Conservation (phyloP, 30 jellyfish, hydroid and myxozoan species). For the Pelagia noctiluca region DNA sequence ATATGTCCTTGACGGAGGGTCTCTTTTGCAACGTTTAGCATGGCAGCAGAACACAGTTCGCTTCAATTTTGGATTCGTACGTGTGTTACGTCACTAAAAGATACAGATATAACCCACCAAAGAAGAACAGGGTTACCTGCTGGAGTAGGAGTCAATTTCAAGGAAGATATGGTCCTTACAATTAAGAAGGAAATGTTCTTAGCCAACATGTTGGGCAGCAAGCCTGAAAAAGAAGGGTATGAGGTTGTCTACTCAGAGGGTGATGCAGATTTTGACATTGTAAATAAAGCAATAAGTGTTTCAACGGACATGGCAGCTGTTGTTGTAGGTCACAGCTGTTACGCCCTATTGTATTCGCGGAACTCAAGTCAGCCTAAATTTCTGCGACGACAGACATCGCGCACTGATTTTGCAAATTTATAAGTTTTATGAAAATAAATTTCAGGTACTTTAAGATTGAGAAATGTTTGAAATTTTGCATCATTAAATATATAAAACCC, state of each 20-base stretch:
- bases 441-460: no score
- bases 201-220: slow-evolving; percentile 51
- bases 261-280: slow-evolving; percentile 72
- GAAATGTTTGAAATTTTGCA: no score
- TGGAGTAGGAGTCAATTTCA: slow-evolving; percentile 21
- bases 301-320: slow-evolving; percentile 50
- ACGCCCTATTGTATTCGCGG: no score
- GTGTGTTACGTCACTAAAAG: slow-evolving; percentile 40
- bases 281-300: slow-evolving; percentile 48
- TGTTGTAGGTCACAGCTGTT: no score
- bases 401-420: no score
- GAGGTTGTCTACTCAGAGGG: slow-evolving; percentile 36
- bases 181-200: slow-evolving; percentile 26
- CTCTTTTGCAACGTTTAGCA: slow-evolving; percentile 45
- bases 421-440: no score
- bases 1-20: slow-evolving; percentile 22
- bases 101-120: slow-evolving; percentile 45
- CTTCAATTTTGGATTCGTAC: slow-evolving; percentile 50
- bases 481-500: no score
- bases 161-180: slow-evolving; percentile 21
- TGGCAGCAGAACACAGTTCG: slow-evolving; percentile 51
- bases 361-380: no score
- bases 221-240: slow-evolving; percentile 2
- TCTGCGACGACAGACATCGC: no score
- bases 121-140: slow-evolving; percentile 11